Conservation (phyloP, 2,888 invertebrate genomes). For the Diaprepes abbreviatus region DNA sequence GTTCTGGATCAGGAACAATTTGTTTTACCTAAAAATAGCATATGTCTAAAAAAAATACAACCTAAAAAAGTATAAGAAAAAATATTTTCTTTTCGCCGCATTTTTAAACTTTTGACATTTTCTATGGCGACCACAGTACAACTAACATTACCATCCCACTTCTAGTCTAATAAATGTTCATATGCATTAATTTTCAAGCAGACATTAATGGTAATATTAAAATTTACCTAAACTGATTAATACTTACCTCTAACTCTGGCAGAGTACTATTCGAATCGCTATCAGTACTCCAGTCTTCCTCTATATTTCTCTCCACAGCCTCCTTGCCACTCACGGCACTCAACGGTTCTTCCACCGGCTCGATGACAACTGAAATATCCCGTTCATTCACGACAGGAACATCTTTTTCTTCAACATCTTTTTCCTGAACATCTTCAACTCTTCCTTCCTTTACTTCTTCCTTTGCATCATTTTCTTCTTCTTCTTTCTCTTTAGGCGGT, state of each 20-base stretch:
- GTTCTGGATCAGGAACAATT: conserved; percentile 52
- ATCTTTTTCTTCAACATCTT: conserved; percentile 39
- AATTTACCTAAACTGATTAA: too few relatives aligned
- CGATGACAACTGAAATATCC: conserved; percentile 1
- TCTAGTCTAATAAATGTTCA: too few relatives aligned
- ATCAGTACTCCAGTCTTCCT: conserved; percentile 58
- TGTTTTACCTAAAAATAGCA: conserved; percentile 53
- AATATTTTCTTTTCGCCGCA: too few relatives aligned
- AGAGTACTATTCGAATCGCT: conserved; percentile 61
- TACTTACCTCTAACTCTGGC: conserved; percentile 54
- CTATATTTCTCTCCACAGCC: conserved; percentile 26
- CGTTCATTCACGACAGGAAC: conserved; percentile 32
- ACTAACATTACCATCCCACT: too few relatives aligned
- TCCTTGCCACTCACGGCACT: conserved; percentile 1
- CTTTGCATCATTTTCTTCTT: conserved; percentile 44
- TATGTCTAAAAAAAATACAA: too few relatives aligned
- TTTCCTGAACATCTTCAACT: conserved; percentile 49
- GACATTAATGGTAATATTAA: too few relatives aligned
- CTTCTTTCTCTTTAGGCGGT: conserved; percentile 6
- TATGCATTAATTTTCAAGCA: too few relatives aligned
- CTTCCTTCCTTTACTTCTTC: conserved; percentile 26
- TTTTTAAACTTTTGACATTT: too few relatives aligned
- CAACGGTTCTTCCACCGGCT: not conserved
- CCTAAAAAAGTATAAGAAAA: too few relatives aligned
- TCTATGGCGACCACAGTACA: too few relatives aligned